A percentile compares a stretch with the other conserved stretches of the same genome.
Evolutionary conservation across 2,797 vertebrate species (phyloP).

Genomic region (Microtus californicus): DNA sequence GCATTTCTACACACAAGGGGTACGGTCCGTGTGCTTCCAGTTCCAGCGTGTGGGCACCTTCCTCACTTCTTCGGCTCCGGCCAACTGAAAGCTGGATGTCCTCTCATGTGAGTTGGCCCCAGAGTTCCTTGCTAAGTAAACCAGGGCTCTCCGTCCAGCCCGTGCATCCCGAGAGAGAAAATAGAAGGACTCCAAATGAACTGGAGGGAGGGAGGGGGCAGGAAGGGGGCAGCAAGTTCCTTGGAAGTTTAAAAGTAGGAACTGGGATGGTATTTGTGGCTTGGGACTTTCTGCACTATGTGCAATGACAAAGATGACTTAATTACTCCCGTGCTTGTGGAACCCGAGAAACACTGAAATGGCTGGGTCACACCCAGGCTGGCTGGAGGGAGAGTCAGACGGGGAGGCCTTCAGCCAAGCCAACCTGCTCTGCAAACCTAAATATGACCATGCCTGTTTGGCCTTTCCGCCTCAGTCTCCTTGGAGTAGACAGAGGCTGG

Average conservation of each 20-base stretch:
- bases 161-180: constrained; percentile 37
- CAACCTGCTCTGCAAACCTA: constrained; percentile 50
- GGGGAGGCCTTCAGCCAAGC: constrained; percentile 62
- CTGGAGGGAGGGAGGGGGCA: background rate
- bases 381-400: constrained; percentile 62
- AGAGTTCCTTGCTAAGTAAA: constrained; percentile 34
- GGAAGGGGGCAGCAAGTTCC: background rate
- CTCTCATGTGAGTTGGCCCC: constrained; percentile 1
- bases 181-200: constrained; percentile 52
- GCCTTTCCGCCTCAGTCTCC: background rate
- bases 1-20: background rate
- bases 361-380: constrained; percentile 62
- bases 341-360: constrained; percentile 61
- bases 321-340: constrained; percentile 72
- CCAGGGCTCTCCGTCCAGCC: background rate
- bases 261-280: constrained; percentile 70
- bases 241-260: constrained; percentile 75
- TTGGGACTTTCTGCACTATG: constrained; percentile 43
- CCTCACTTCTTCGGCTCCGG: background rate
- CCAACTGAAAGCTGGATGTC: background rate
- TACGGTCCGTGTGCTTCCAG: background rate
- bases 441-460: background rate
- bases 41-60: constrained; percentile 4
- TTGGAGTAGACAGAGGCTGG: background rate
- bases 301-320: constrained; percentile 76